Evolutionary conservation across 2,888 invertebrate species (phyloP).

Genomic region (Linnaemya tessellans): DNA sequence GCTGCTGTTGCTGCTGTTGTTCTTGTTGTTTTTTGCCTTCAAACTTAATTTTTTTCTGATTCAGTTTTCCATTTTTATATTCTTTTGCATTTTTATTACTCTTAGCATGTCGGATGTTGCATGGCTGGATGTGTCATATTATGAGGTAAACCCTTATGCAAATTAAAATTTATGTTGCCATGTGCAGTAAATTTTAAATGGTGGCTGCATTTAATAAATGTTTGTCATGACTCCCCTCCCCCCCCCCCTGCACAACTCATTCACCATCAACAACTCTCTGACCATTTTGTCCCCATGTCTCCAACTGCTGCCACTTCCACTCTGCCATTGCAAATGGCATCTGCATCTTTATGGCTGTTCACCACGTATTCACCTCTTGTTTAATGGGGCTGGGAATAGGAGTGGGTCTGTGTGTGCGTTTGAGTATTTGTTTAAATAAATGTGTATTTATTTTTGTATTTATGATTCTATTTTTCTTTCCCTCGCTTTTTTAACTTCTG

Average conservation of each 20-base stretch:
- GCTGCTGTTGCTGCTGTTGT: neutral
- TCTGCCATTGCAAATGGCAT: conserved; percentile 53
- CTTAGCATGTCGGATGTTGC: conserved; percentile 46
- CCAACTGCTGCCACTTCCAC: conserved; percentile 21
- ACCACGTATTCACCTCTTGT: conserved; percentile 41
- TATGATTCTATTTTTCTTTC: conserved; percentile 59
- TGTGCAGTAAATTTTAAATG: conserved; percentile 62
- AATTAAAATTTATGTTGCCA: conserved; percentile 71
- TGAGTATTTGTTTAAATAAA: conserved; percentile 60
- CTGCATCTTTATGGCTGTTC: conserved; percentile 33
- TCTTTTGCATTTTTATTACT: conserved; percentile 32
- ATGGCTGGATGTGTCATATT: conserved; percentile 66
- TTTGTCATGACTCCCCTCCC: neutral
- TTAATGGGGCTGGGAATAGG: conserved; percentile 40
- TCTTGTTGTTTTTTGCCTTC: conserved; percentile 2
- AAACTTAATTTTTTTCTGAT: conserved; percentile 17
- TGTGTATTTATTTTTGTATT: conserved; percentile 62
- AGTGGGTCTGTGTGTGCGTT: conserved; percentile 29
- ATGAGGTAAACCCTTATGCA: conserved; percentile 67
- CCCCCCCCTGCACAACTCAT: neutral
- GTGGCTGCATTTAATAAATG: conserved; percentile 60
- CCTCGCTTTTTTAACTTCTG: conserved; percentile 38
- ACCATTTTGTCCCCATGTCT: conserved; percentile 2
- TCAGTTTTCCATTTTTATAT: conserved; percentile 4
- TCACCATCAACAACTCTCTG: neutral